Percentiles rank a stretch among this genome's conserved stretches.
Evolutionary conservation across 2,113 vertebrate species (phyloP).

Genomic region (Rhabdomys dilectus): DNA sequence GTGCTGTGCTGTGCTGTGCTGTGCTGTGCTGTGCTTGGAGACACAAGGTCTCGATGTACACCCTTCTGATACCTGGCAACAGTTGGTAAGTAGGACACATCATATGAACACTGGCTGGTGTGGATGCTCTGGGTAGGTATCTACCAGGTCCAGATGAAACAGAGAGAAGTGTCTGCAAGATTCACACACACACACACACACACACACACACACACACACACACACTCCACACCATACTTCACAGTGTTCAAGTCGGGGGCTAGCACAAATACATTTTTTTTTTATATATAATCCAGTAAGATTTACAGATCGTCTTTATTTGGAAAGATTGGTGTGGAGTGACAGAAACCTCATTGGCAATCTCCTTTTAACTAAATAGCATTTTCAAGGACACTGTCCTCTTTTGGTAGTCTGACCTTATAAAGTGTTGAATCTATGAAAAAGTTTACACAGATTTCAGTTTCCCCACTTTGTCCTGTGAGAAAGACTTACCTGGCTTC

Average conservation of each 20-base stretch:
- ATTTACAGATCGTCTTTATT: neutral
- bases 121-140: neutral
- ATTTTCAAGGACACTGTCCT: slow-evolving; percentile 14
- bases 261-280: neutral
- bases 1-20: no score
- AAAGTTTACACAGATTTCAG: neutral
- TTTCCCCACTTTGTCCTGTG: neutral
- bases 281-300: neutral
- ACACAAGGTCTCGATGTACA: neutral
- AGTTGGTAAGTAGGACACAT: neutral
- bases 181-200: neutral
- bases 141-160: neutral
- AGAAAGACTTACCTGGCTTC: neutral
- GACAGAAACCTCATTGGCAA: neutral
- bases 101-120: neutral
- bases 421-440: neutral
- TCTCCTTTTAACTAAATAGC: neutral
- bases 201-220: neutral
- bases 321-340: neutral
- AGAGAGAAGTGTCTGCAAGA: neutral
- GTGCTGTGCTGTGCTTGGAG: no score
- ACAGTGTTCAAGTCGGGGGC: neutral
- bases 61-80: neutral
- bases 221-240: neutral
- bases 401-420: neutral